Conservation (phyloP, 2,888 invertebrate genomes). For the Oscheius sp. region DNA sequence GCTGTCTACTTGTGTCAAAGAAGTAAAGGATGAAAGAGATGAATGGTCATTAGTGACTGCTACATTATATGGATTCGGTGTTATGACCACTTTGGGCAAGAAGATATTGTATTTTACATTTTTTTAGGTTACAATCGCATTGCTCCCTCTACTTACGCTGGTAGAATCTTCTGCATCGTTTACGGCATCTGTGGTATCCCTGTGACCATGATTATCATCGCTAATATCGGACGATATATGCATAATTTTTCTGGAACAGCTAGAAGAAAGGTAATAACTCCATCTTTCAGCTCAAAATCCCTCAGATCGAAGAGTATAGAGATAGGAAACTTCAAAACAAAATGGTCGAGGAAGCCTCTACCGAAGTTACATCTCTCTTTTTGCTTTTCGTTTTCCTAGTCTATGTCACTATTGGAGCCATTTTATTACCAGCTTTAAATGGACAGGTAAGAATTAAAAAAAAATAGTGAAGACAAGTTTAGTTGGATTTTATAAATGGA, state of each 20-base stretch:
- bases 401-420: conserved; percentile 64
- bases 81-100: conserved; percentile 64
- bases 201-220: conserved; percentile 69
- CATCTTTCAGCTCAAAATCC: neutral
- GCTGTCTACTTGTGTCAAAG: conserved; percentile 39
- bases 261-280: conserved; percentile 50
- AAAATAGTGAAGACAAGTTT: conserved; percentile 3
- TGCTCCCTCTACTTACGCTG: conserved; percentile 63
- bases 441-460: conserved; percentile 46
- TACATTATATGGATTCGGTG: conserved; percentile 68
- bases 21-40: conserved; percentile 44
- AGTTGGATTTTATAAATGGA: conserved; percentile 68
- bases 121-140: conserved; percentile 65
- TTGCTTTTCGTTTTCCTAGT: conserved; percentile 59
- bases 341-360: conserved; percentile 46
- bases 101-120: neutral
- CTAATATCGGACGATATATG: conserved; percentile 67
- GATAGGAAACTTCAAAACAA: conserved; percentile 53
- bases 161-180: conserved; percentile 65
- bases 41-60: conserved; percentile 67
- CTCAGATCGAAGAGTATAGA: conserved; percentile 60
- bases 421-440: conserved; percentile 63
- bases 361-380: conserved; percentile 60
- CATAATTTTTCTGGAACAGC: conserved; percentile 64
- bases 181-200: conserved; percentile 68